Conservation (phyloP, 2,888 invertebrate genomes). For the Carcina quercana region DNA sequence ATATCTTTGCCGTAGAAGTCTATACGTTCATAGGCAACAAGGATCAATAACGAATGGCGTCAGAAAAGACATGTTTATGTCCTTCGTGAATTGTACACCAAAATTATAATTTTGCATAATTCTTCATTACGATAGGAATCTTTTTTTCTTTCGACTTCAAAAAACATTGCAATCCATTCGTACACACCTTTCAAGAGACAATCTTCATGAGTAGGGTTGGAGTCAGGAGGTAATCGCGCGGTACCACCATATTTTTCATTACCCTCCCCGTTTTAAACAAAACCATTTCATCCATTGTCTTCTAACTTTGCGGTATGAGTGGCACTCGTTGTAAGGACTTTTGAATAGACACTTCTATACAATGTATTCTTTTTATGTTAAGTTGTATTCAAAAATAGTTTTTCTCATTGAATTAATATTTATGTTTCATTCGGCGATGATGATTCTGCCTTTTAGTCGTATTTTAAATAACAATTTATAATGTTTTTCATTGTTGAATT, state of each 20-base stretch:
- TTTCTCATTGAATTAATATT: not conserved
- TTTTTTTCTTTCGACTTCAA: too few species aligned
- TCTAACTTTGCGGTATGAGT: constrained; percentile 34
- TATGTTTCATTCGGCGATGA: not conserved
- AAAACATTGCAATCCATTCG: too few species aligned
- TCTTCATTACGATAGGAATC: too few species aligned
- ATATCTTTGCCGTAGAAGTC: too few species aligned
- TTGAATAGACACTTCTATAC: constrained; percentile 11
- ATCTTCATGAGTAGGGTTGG: too few species aligned
- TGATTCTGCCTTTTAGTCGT: not conserved
- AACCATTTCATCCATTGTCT: constrained; percentile 51
- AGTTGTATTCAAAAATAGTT: not conserved
- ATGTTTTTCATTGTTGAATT: not conserved
- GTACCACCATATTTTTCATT: constrained; percentile 60
- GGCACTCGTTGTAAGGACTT: constrained; percentile 20
- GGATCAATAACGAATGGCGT: too few species aligned
- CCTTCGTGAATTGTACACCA: too few species aligned
- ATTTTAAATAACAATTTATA: not conserved
- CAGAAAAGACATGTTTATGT: too few species aligned
- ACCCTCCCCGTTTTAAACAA: constrained; percentile 43
- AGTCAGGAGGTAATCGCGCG: constrained; percentile 26
- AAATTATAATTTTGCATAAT: too few species aligned
- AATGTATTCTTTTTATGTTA: not conserved
- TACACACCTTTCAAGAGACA: too few species aligned
- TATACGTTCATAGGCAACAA: too few species aligned